phyloP scores from a whole-genome alignment of 2,797 vertebrate genomes.

The Melanotaenia boesemani region DNA sequence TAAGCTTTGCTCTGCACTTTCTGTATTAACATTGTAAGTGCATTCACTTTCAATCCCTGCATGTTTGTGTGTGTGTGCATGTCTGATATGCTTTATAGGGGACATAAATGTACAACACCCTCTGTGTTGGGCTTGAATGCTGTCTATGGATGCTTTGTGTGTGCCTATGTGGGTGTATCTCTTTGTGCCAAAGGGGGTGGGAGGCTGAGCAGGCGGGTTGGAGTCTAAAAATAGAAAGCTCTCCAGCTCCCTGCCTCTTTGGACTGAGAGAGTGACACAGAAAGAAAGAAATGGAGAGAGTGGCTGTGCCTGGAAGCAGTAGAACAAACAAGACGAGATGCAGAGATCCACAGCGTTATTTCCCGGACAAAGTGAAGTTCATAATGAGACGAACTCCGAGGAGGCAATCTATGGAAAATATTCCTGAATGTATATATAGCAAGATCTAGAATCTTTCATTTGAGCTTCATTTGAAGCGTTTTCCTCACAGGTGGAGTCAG shows the following conservation, averaged over 20 bases:
- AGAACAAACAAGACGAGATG: slow-evolving; percentile 51
- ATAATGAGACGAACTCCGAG: slow-evolving; percentile 29
- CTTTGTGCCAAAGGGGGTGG: slow-evolving; percentile 68
- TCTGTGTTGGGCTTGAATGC: slow-evolving; percentile 31
- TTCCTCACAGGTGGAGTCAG: no score
- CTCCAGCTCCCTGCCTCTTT: slow-evolving; percentile 68
- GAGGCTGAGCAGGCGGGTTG: slow-evolving; percentile 67
- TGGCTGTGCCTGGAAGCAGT: slow-evolving; percentile 9
- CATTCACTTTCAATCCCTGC: slow-evolving; percentile 11
- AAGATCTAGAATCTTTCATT: not conserved
- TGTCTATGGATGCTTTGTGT: slow-evolving; percentile 61
- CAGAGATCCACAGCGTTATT: slow-evolving; percentile 59
- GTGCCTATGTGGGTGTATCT: slow-evolving; percentile 64
- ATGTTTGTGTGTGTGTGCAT: not conserved
- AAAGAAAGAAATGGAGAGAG: slow-evolving; percentile 42
- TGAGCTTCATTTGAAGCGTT: not conserved
- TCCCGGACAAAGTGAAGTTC: slow-evolving; percentile 44
- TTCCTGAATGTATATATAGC: not conserved
- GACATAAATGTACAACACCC: slow-evolving; percentile 11
- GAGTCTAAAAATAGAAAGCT: slow-evolving; percentile 83
- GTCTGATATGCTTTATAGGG: slow-evolving; percentile 8
- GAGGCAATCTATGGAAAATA: slow-evolving; percentile 1
- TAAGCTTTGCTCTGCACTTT: slow-evolving; percentile 9
- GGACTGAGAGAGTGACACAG: slow-evolving; percentile 56
- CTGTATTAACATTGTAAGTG: no score